Evolutionary conservation across 2,113 vertebrate genomes (phyloP), one percentile per base, ranked within the genome.

Genomic region (Channa argus): DNA sequence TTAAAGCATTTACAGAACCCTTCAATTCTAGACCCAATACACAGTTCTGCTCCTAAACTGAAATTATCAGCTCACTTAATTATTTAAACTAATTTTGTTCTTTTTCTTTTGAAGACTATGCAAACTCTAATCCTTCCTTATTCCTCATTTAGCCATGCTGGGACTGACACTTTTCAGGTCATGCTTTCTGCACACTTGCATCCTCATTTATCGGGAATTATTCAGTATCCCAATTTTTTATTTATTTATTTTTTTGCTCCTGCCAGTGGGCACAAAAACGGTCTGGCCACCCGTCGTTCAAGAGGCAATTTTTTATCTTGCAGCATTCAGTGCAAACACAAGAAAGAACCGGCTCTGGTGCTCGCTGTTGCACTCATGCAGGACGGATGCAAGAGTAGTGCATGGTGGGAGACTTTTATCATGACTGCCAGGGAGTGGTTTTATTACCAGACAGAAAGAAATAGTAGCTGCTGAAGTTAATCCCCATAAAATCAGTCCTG

Each of bases 401-500:
- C 75, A 75, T 60, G 76, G 43, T 63, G 63, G 75, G 71, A 76
- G 79, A 60, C 63, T 77, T 84, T 64, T 73, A 74, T 80, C 62
- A 24, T 1, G 61, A 44, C 74, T 79, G 74, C 65, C 68, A 15
- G 49, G 43, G 69, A 69, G 70, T 65, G 46, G 65, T 54, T 86
- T 81, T 65, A 80, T 82, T 74, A 65, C 78, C 52, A 69, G 63
- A 66, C 47, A 77, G 63, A 69, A 79, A 81, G 54, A 77, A 76
- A 83, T 69, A 67, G 73, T 59, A 68, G 64, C 12, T 14, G 50
- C 38, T 71, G 65, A 74, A 82, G 74, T 75, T 80, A 75, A 79
- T 84, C 80, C 77, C 72, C 67, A 68, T 54, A 83, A 81, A 85
- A 87, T 87, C 85, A 64, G 84, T 63, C 63, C 71, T 50, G 66